phyloP scores from a whole-genome alignment of 2,113 vertebrate species.

The Crotalus viridis region DNA sequence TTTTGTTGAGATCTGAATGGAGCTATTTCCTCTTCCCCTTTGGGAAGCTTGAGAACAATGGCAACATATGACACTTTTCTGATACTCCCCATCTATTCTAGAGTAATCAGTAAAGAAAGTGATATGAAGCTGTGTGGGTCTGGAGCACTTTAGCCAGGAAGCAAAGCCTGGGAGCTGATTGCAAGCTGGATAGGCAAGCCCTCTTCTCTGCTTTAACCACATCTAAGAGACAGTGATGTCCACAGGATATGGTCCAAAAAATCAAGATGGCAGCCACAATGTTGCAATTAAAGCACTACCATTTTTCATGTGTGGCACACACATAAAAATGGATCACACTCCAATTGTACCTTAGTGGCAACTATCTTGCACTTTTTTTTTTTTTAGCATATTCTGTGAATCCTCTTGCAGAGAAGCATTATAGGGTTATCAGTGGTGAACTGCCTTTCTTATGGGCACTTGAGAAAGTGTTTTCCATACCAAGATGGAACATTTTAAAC shows the following conservation, averaged over 20 bases:
- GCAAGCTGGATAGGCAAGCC: background rate
- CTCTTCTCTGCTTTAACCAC: background rate
- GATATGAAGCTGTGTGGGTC: background rate
- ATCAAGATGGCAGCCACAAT: background rate
- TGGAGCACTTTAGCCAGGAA: background rate
- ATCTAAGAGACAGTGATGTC: background rate
- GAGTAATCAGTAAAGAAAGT: background rate
- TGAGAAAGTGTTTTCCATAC: background rate
- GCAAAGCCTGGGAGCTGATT: background rate
- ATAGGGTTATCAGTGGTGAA: background rate
- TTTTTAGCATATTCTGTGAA: background rate
- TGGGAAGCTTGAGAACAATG: background rate
- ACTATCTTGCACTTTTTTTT: background rate
- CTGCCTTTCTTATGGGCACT: background rate
- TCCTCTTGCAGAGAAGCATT: background rate
- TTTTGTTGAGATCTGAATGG: background rate
- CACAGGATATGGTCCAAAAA: background rate
- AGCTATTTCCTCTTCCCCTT: background rate
- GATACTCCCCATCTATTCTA: background rate
- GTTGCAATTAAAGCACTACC: background rate
- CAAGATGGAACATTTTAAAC: background rate
- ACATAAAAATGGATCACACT: background rate
- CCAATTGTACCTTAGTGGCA: background rate
- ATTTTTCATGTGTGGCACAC: background rate
- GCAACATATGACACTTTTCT: background rate